A percentile compares a stretch with the other conserved stretches of the same genome.
These are phyloP conservation scores for Dolichomitus sp. DNA, from an alignment of 2,888 invertebrate species.

Conservation along the genomic window DNA sequence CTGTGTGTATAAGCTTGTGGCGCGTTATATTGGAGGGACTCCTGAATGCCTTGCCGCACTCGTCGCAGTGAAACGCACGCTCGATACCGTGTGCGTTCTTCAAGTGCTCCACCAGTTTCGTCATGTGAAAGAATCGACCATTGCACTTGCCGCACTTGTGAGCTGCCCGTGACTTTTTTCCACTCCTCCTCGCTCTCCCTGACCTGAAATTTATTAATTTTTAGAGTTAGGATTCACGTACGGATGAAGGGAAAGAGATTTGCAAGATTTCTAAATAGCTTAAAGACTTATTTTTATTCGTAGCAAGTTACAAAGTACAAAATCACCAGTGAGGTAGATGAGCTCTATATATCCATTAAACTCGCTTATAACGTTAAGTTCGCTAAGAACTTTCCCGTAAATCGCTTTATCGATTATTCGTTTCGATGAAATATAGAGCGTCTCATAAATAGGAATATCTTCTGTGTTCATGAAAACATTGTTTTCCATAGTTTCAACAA, in stretches of 20 bases:
- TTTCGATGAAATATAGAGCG: not conserved
- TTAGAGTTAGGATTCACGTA: conserved; percentile 13
- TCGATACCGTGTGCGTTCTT: conserved; percentile 81
- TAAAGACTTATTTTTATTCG: conserved; percentile 41
- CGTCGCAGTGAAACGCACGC: conserved; percentile 79
- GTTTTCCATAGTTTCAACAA: not conserved
- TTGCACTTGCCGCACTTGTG: conserved; percentile 81
- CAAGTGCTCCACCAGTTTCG: conserved; percentile 82
- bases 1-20: conserved; percentile 81
- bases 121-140: conserved; percentile 79
- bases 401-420: conserved; percentile 2
- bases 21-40: conserved; percentile 80
- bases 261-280: not conserved
- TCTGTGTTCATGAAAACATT: conserved; percentile 10
- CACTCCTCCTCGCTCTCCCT: conserved; percentile 61
- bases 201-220: conserved; percentile 75
- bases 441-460: conserved; percentile 14
- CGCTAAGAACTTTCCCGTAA: not conserved
- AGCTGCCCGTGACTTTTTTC: conserved; percentile 71
- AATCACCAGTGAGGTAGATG: conserved; percentile 12
- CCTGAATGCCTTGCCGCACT: conserved; percentile 78
- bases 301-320: conserved; percentile 29
- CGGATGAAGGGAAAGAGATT: not conserved
- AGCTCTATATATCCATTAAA: not conserved
- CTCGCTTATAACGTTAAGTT: not conserved